phyloP scores from a whole-genome alignment of 2,113 vertebrate species.

The Sinocyclocheilus maitianheensis region DNA sequence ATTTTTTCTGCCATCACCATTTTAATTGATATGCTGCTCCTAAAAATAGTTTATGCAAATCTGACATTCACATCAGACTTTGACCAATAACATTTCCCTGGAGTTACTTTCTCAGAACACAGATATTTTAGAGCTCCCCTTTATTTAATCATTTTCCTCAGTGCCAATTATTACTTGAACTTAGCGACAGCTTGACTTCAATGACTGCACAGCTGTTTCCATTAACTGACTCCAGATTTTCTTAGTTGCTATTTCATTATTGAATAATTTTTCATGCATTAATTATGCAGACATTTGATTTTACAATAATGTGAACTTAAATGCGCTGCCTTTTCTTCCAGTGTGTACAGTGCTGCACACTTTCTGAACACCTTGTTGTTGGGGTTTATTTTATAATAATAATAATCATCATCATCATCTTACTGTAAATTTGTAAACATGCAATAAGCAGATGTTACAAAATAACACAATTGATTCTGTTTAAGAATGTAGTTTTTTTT shows the following conservation, averaged over 20 bases:
- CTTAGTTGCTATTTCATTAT: background rate
- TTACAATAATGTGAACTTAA: background rate
- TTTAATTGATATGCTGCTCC: background rate
- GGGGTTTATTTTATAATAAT: background rate
- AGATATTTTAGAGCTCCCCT: background rate
- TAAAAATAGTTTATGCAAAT: background rate
- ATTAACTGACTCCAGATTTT: background rate
- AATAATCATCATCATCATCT: too few relatives aligned
- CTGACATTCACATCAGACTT: background rate
- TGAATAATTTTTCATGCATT: background rate
- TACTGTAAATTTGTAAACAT: too few relatives aligned
- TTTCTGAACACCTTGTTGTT: background rate
- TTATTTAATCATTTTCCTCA: background rate
- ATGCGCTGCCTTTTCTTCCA: background rate
- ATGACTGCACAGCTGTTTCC: background rate
- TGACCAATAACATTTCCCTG: background rate
- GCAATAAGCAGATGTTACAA: background rate
- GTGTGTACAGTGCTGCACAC: background rate
- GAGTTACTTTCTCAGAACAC: background rate
- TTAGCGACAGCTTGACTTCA: constrained; percentile 2
- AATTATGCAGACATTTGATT: background rate
- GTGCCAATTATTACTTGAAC: background rate
- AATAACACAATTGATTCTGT: background rate
- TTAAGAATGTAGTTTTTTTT: background rate
- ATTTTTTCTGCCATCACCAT: background rate